A percentile compares a stretch with the other conserved stretches of the same genome.
phyloP scores from a whole-genome alignment of 2,797 vertebrate species.

The Manis crassicaudata region DNA sequence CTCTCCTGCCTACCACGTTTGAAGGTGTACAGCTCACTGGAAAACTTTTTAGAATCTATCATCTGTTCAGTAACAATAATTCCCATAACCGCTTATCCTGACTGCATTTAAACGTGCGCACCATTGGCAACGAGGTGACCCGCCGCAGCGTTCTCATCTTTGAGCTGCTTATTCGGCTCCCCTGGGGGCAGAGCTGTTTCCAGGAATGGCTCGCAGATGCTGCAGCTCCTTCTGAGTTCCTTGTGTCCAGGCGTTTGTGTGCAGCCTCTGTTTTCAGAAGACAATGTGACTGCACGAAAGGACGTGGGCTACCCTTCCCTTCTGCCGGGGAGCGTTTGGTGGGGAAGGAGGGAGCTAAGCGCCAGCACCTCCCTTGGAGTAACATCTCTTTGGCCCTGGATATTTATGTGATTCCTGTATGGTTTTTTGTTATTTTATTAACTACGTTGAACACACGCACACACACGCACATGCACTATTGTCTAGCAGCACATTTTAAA shows the following conservation, averaged over 20 bases:
- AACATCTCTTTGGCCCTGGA: neutral
- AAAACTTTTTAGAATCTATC: neutral
- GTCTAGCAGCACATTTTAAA: neutral
- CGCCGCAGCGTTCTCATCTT: fast-evolving
- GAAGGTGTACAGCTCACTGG: no score
- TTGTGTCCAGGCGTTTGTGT: fast-evolving
- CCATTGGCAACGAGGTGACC: neutral
- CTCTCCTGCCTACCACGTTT: neutral
- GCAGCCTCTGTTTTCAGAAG: neutral
- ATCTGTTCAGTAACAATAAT: neutral
- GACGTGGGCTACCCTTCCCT: neutral
- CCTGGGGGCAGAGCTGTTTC: neutral
- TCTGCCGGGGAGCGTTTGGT: no score
- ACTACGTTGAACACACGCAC: neutral
- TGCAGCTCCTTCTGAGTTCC: fast-evolving
- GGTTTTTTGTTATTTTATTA: neutral
- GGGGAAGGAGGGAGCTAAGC: neutral
- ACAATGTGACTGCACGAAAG: neutral
- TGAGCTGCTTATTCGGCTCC: fast-evolving
- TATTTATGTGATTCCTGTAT: fast-evolving
- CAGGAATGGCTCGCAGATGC: fast-evolving
- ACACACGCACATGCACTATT: no score
- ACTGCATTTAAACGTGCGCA: fast-evolving
- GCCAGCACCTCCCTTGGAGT: neutral
- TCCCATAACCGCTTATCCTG: neutral